Evolutionary conservation across 2,113 vertebrate genomes (phyloP), one percentile per base, ranked within the genome.

Genomic region (Lophotis ruficrista): DNA sequence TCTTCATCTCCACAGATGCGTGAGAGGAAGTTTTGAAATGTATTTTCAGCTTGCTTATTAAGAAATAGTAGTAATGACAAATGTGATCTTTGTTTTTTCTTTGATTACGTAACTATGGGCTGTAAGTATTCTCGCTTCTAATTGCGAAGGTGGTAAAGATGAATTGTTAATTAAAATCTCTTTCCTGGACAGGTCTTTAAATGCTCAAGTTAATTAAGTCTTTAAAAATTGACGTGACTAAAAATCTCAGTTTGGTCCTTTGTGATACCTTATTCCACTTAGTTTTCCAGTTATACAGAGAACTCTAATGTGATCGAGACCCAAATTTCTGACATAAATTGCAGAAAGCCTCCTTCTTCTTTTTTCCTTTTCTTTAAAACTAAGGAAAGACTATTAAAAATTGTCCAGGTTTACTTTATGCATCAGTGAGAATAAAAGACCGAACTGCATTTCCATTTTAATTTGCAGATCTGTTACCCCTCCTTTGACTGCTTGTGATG

Each of bases 391-490:
- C 96, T 95, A 72, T 95, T 96, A 93, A 96, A 95, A 96, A 91
- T 87, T 84, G 87, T 96, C 91, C 94, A 96, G 90, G 81, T 96
- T 94, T 94, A 89, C 69, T 96, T 96, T 95, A 96, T 96, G 91
- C 96, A 89, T 96, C 94, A 94, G 81, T 94, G 94, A 96, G 51
- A 91, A 94, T 92, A 97, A 96, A 96, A 94, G 96, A 72, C 84
- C 7, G 12, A 96, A 51, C 91, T 0, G 0, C 93, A 96, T 97
- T 97, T 96, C 87, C 96, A 96, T 96, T 93, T 96, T 95, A 97
- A 95, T 96, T 97, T 96, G 95, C 86, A 94, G 96, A 93, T 92
- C 95, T 96, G 83, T 96, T 97, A 87, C 91, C 91, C 83, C 43
- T 97, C 91, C 89, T 96, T 96, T 96, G 91, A 94, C 65, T 94